These are phyloP conservation scores for Silurus aristotelis DNA, from an alignment of 2,797 vertebrate genomes.

Conservation along the genomic window DNA sequence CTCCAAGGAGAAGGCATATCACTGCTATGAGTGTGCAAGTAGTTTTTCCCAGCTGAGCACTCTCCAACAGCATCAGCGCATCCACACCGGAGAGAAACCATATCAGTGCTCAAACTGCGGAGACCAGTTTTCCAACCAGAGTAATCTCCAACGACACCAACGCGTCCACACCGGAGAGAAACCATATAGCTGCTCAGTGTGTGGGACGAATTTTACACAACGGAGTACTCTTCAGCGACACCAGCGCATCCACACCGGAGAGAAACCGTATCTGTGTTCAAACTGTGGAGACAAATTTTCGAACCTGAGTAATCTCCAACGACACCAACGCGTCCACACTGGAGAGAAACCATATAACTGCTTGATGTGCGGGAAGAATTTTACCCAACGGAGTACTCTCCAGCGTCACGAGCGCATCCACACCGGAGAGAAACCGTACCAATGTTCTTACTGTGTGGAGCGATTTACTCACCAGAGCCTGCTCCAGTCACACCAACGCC, in stretches of 20 bases:
- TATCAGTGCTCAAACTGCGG: not conserved
- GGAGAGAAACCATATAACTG: conserved; percentile 11
- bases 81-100: conserved; percentile 21
- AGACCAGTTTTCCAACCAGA: conserved; percentile 4
- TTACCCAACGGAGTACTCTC: conserved; percentile 1
- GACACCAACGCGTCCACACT: not conserved
- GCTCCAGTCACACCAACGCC: conserved; percentile 15
- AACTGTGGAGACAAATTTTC: conserved; percentile 7
- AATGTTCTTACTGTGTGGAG: conserved; percentile 2
- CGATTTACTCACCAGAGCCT: conserved; percentile 21
- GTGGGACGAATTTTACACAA: not conserved
- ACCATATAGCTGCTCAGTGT: not conserved
- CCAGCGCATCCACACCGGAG: conserved; percentile 18
- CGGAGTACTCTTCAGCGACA: conserved; percentile 8
- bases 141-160: conserved; percentile 10
- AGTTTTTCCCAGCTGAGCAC: not conserved
- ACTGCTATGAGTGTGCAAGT: not conserved
- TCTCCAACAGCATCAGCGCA: conserved; percentile 8
- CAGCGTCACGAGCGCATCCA: conserved; percentile 5
- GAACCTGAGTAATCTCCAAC: conserved; percentile 13
- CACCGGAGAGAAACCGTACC: conserved; percentile 5
- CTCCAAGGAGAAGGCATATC: not conserved
- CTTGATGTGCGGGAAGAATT: conserved; percentile 2
- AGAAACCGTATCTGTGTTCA: conserved; percentile 3
- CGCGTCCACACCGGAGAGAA: conserved; percentile 2